Evolutionary conservation across 2,888 invertebrate genomes (phyloP).

Genomic region (Lypha dubia): DNA sequence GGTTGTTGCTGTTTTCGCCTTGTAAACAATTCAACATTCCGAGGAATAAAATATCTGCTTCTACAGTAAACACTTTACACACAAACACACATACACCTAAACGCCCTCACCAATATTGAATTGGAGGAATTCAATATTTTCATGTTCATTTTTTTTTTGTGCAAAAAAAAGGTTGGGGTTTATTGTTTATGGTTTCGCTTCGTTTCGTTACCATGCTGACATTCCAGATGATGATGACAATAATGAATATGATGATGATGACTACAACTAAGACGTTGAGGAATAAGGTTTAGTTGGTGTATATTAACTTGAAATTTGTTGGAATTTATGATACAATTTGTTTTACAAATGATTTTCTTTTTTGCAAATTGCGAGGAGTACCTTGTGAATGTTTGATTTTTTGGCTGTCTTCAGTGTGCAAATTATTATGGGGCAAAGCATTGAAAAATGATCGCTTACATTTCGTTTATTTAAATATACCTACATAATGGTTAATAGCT

Average conservation of each 20-base stretch:
- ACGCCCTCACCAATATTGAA: conserved; percentile 20
- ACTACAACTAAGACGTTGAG: conserved; percentile 23
- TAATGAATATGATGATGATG: conserved; percentile 14
- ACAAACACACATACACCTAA: not conserved
- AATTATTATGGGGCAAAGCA: conserved; percentile 17
- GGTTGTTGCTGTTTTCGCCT: conserved; percentile 8
- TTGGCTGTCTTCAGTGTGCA: not conserved
- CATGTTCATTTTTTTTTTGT: not conserved
- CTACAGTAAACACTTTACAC: conserved; percentile 19
- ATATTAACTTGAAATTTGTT: conserved; percentile 65
- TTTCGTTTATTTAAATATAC: conserved; percentile 15
- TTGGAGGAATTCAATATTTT: conserved; percentile 42
- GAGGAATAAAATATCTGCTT: conserved; percentile 45
- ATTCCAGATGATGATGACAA: not conserved
- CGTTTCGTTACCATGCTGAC: conserved; percentile 27
- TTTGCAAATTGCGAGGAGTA: conserved; percentile 24
- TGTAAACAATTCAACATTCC: conserved; percentile 44
- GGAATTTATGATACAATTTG: conserved; percentile 68
- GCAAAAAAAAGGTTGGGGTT: conserved; percentile 35
- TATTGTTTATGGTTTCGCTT: conserved; percentile 59
- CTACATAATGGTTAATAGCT: conserved; percentile 34
- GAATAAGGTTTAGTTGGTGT: conserved; percentile 40
- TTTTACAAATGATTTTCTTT: conserved; percentile 43
- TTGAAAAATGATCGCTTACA: conserved; percentile 30
- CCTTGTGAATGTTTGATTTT: conserved; percentile 14